A percentile compares a stretch with the other conserved stretches of the same genome.
Conservation (phyloP, 2,888 invertebrate species). For the Eumacrocentrus americanus region DNA sequence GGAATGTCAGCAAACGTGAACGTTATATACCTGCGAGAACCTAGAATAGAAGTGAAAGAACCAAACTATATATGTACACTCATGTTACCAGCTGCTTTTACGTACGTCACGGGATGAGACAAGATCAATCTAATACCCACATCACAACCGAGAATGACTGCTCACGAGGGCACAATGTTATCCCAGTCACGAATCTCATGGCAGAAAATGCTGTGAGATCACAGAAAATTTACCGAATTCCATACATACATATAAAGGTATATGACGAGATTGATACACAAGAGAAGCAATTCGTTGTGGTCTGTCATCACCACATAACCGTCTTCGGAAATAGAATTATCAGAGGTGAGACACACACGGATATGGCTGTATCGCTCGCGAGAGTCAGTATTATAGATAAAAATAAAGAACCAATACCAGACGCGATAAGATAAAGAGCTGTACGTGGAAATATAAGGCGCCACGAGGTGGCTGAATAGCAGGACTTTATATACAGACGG, state of each 20-base stretch:
- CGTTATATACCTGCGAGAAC: background rate
- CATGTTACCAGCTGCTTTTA: too few relatives aligned
- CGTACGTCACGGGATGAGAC: slow-evolving; percentile 1
- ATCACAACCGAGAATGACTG: background rate
- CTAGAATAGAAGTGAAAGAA: background rate
- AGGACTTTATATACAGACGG: slow-evolving; percentile 1
- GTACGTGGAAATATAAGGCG: slow-evolving; percentile 5
- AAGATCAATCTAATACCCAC: slow-evolving; percentile 5
- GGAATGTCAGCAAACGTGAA: background rate
- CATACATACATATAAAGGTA: background rate
- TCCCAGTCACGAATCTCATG: slow-evolving; percentile 5
- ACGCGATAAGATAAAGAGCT: slow-evolving; percentile 17
- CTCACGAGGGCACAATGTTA: background rate
- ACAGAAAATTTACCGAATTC: too few relatives aligned
- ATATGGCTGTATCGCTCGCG: background rate
- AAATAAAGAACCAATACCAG: background rate
- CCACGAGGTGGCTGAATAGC: slow-evolving; percentile 7
- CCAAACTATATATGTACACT: too few relatives aligned
- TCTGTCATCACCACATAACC: background rate
- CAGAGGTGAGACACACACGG: background rate
- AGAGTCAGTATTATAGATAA: slow-evolving; percentile 10
- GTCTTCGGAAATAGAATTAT: background rate
- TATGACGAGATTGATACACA: background rate
- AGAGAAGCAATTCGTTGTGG: too few relatives aligned
- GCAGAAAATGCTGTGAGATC: background rate